Percentiles rank a stretch among this genome's conserved stretches.
Evolutionary conservation across 1,140 invertebrate genomes (phyloP).

Genomic region (Ceratina australensis): DNA sequence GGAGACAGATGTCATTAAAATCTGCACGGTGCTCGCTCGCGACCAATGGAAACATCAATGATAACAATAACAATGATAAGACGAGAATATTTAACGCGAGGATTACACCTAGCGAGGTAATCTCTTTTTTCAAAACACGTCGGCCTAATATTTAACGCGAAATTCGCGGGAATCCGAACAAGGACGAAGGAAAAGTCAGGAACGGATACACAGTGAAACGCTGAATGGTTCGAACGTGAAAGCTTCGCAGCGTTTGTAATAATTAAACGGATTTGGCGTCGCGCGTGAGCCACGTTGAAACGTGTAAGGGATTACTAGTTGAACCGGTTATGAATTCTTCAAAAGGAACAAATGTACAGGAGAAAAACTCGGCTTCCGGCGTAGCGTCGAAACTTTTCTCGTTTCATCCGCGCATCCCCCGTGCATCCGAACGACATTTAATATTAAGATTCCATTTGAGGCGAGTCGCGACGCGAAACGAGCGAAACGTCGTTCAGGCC

Average conservation of each 20-base stretch:
- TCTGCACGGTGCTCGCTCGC: slow-evolving; percentile 13
- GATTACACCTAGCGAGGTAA: neutral
- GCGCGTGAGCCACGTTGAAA: neutral
- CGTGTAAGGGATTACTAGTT: neutral
- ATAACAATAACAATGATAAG: slow-evolving; percentile 3
- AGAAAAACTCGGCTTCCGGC: neutral
- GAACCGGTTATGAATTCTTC: slow-evolving; percentile 1
- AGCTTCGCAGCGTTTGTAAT: neutral
- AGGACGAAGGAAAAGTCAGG: too few species aligned
- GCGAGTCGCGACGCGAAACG: too few species aligned
- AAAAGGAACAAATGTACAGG: neutral
- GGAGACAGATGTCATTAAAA: slow-evolving; percentile 29
- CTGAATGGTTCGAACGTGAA: too few species aligned
- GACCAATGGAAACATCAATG: neutral
- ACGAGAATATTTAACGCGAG: slow-evolving; percentile 1
- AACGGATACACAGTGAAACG: too few species aligned
- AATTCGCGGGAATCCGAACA: too few species aligned
- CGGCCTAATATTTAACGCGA: neutral
- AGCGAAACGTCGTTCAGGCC: too few species aligned
- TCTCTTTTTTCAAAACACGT: slow-evolving; percentile 16
- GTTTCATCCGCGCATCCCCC: neutral
- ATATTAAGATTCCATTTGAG: slow-evolving; percentile 1
- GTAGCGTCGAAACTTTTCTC: neutral
- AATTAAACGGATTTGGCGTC: neutral
- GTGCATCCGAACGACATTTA: neutral